Evolutionary conservation across 2,113 vertebrate genomes (phyloP), one percentile per base, ranked within the genome.

Genomic region (Hassar affinis): DNA sequence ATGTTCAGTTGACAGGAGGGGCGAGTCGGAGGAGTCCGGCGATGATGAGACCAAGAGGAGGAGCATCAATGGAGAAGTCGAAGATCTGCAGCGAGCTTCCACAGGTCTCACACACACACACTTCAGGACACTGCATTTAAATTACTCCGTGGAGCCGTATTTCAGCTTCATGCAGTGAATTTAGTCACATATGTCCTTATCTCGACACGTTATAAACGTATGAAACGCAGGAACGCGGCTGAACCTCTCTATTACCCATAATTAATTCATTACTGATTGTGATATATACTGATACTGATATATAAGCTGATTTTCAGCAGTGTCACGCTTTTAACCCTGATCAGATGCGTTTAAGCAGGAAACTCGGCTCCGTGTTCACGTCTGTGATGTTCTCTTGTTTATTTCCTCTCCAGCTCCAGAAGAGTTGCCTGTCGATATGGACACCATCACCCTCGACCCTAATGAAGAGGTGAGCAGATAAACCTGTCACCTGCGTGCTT

Each of bases 361-460:
- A n/a, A n/a, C n/a, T n/a, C n/a, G n/a, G n/a, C n/a, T n/a, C n/a
- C n/a, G n/a, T n/a, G n/a, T n/a, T n/a, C n/a, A n/a, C n/a, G n/a
- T n/a, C n/a, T n/a, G 2, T 66, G 30, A 35, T 66, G 42, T 68
- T 69, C 30, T 18, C 18, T 9, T 14, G n/a, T 27, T 27, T 62
- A 25, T 7, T 14, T 11, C 77, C 22, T 30, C 85, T 91, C 8
- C 91, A 98, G 96, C 88, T 89, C 97, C 96, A 85, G 95, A 94
- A 51, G 97, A 98, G 90, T 95, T 94, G 11, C 96, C 98, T 20
- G 98, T 99, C 90, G 97, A 98, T 87, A 98, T 99, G 96, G 97
- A 99, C 64, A 96, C 97, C 3, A 97, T 99, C 89, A 97, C 82
- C 79, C 90, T 99, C 91, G 97, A 99, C 88, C 95, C 95, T 83